Percentiles rank a stretch among this genome's conserved stretches.
Conservation (phyloP, 2,888 invertebrate species). For the Phymatocera aterrima region DNA sequence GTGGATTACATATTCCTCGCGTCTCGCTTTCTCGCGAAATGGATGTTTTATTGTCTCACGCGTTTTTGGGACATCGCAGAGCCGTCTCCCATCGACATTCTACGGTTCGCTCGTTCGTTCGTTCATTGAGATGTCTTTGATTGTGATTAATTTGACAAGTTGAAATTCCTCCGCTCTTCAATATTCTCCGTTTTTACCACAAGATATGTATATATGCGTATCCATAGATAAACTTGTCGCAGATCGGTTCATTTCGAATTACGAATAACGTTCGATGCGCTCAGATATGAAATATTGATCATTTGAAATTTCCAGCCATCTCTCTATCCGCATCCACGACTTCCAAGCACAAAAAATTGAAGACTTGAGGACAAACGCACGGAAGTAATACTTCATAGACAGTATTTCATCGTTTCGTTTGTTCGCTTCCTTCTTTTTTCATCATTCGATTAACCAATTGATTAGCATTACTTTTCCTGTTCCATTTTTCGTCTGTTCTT, state of each 20-base stretch:
- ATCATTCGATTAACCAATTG: not conserved
- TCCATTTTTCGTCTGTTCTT: too few species aligned
- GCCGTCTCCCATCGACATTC: not conserved
- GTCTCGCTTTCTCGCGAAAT: not conserved
- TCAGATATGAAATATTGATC: conserved; percentile 13
- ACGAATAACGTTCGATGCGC: not conserved
- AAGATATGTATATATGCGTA: too few species aligned
- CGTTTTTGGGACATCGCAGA: not conserved
- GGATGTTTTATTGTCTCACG: not conserved
- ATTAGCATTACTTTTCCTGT: too few species aligned
- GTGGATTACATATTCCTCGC: not conserved
- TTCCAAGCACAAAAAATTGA: conserved; percentile 21
- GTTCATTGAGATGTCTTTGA: too few species aligned
- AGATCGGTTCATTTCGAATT: too few species aligned
- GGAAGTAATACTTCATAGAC: too few species aligned
- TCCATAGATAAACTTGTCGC: too few species aligned
- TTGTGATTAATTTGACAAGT: not conserved
- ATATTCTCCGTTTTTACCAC: not conserved
- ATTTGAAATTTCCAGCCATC: not conserved
- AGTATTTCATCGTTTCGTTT: too few species aligned
- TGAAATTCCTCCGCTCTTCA: not conserved
- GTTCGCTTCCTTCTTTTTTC: not conserved
- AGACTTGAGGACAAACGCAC: too few species aligned
- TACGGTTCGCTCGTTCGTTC: too few species aligned
- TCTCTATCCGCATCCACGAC: not conserved